Evolutionary conservation across 2,888 invertebrate genomes (phyloP).

Genomic region (Limnephilus marmoratus): DNA sequence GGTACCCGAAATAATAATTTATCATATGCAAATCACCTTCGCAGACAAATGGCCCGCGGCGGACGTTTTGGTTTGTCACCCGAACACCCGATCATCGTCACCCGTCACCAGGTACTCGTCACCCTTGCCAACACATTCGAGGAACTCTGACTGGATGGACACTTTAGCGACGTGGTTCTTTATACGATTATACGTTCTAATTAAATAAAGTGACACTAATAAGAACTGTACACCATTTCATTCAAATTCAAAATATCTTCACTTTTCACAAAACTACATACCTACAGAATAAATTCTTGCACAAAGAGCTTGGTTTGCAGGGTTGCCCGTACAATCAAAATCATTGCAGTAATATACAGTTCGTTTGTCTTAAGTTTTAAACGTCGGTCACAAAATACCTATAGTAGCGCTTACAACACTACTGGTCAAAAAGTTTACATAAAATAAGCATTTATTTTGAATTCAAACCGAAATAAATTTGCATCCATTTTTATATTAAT

Average conservation of each 20-base stretch:
- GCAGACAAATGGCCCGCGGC: conserved; percentile 21
- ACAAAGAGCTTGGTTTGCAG: not conserved
- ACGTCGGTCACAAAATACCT: no score
- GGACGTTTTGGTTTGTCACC: conserved; percentile 22
- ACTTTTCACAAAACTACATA: not conserved
- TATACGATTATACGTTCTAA: not conserved
- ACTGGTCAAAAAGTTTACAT: no score
- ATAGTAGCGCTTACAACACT: no score
- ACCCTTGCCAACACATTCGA: not conserved
- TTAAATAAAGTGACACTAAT: not conserved
- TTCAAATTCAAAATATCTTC: not conserved
- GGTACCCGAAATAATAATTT: conserved; percentile 23
- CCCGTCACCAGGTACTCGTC: not conserved
- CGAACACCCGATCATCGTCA: not conserved
- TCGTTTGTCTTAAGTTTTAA: not conserved
- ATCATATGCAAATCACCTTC: conserved; percentile 38
- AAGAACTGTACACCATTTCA: not conserved
- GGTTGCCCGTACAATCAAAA: no score
- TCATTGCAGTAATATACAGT: no score
- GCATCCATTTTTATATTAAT: no score
- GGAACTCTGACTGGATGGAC: not conserved
- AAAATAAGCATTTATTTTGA: no score
- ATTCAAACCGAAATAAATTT: not conserved
- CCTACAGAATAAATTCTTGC: not conserved
- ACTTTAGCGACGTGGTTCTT: not conserved